Percentiles rank a stretch among this genome's conserved stretches.
Conservation (phyloP, 2,797 vertebrate species). For the Cercopithecus hamlyni region DNA sequence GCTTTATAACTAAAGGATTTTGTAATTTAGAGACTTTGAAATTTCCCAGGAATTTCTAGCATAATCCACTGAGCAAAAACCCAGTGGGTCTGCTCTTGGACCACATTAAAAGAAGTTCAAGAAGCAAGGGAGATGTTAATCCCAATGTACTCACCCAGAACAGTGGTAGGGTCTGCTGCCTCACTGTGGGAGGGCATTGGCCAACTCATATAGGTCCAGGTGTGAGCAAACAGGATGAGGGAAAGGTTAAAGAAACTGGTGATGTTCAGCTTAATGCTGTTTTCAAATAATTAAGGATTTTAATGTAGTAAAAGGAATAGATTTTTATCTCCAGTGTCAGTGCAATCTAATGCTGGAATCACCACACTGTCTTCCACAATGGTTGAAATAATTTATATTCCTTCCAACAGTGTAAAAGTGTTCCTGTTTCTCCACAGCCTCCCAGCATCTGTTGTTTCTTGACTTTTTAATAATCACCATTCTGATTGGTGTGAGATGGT, state of each 20-base stretch:
- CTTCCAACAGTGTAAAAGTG: too few relatives aligned
- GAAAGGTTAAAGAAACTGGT: not conserved
- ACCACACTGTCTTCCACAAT: not conserved
- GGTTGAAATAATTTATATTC: too few relatives aligned
- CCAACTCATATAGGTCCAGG: accelerated
- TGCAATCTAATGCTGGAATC: not conserved
- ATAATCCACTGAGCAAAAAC: not conserved
- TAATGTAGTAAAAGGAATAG: not conserved
- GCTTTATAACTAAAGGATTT: not conserved
- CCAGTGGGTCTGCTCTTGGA: not conserved
- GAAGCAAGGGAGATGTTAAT: too few relatives aligned
- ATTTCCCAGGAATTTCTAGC: not conserved
- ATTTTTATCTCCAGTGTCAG: not conserved
- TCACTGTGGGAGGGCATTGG: accelerated
- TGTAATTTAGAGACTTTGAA: not conserved
- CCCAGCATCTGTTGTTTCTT: not conserved
- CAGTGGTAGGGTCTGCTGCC: accelerated
- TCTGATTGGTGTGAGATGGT: not conserved
- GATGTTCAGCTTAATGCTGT: not conserved
- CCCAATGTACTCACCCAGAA: not conserved
- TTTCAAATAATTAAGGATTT: not conserved
- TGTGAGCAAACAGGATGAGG: accelerated
- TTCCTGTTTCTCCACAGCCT: not conserved
- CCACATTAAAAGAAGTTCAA: too few relatives aligned
- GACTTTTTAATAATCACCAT: not conserved